These are phyloP conservation scores for Syndactyla subalaris DNA, from an alignment of 2,797 vertebrate genomes.

Conservation along the genomic window DNA sequence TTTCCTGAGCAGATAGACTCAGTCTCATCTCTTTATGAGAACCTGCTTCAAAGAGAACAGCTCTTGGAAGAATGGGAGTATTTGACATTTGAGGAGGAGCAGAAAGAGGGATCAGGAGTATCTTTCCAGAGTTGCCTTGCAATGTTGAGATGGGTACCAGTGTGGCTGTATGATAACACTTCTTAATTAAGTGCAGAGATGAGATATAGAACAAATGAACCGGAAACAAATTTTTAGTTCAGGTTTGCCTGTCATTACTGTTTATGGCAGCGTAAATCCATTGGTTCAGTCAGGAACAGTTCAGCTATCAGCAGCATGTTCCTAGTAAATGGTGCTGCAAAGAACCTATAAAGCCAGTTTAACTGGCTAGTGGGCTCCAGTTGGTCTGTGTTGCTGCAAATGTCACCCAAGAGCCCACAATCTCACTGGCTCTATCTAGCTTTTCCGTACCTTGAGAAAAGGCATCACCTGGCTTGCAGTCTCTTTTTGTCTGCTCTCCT, in stretches of 20 bases:
- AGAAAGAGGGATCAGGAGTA: neutral
- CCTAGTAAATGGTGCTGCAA: neutral
- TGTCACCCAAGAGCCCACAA: neutral
- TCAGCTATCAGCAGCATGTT: neutral
- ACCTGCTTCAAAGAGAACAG: neutral
- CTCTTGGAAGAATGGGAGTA: neutral
- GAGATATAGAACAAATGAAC: neutral
- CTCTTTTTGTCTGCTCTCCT: neutral
- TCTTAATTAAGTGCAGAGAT: slow-evolving; percentile 15
- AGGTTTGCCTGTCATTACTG: neutral
- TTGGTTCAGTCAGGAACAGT: neutral
- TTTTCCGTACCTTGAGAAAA: neutral
- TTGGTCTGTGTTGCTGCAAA: neutral
- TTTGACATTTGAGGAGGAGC: neutral
- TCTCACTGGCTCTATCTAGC: neutral
- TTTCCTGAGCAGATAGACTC: neutral
- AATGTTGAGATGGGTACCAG: neutral
- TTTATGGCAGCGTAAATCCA: neutral
- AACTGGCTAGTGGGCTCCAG: neutral
- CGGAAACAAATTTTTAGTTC: neutral
- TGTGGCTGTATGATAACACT: neutral
- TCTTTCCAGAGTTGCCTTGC: neutral
- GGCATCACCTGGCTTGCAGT: neutral
- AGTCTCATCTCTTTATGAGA: neutral
- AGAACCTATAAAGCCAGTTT: neutral